Percentiles rank a stretch among this genome's conserved stretches.
Evolutionary conservation across 2,113 vertebrate genomes (phyloP).

Genomic region (Leuciscus idus): DNA sequence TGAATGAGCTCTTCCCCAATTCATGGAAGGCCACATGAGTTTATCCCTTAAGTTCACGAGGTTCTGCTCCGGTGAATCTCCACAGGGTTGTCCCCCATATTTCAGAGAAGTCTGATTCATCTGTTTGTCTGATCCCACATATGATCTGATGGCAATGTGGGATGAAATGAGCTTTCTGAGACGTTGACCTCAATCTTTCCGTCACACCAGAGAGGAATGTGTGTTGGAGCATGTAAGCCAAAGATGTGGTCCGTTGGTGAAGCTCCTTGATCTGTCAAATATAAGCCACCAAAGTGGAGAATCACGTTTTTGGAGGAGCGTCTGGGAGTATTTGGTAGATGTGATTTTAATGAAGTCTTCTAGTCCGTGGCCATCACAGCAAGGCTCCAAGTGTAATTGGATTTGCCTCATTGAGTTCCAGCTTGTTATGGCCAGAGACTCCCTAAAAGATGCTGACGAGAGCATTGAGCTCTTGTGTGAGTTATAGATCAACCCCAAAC

Average conservation of each 20-base stretch:
- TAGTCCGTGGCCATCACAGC: slow-evolving; percentile 9
- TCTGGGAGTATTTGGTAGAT: slow-evolving; percentile 22
- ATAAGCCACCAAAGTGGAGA: neutral
- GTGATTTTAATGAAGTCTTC: slow-evolving; percentile 29
- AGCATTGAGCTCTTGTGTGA: neutral
- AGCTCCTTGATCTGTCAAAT: slow-evolving; percentile 28
- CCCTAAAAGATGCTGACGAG: slow-evolving; percentile 3
- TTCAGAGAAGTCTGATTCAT: neutral
- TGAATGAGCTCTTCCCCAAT: neutral
- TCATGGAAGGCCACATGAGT: slow-evolving; percentile 5
- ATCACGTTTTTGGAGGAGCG: slow-evolving; percentile 21
- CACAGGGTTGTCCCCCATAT: neutral
- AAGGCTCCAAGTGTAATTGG: slow-evolving; percentile 21
- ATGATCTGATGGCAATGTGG: slow-evolving; percentile 28
- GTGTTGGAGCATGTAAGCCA: slow-evolving; percentile 27
- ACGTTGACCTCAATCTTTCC: slow-evolving; percentile 23
- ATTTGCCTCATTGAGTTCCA: slow-evolving; percentile 34
- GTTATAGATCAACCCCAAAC: neutral
- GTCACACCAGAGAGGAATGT: slow-evolving; percentile 25
- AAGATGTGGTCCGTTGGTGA: slow-evolving; percentile 29
- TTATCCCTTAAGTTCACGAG: neutral
- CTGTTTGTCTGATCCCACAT: slow-evolving; percentile 15
- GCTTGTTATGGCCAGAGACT: slow-evolving; percentile 17
- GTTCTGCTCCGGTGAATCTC: slow-evolving; percentile 15
- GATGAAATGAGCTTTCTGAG: slow-evolving; percentile 33